Conservation (phyloP, 2,113 vertebrate species). For the Nothoprocta pentlandii region DNA sequence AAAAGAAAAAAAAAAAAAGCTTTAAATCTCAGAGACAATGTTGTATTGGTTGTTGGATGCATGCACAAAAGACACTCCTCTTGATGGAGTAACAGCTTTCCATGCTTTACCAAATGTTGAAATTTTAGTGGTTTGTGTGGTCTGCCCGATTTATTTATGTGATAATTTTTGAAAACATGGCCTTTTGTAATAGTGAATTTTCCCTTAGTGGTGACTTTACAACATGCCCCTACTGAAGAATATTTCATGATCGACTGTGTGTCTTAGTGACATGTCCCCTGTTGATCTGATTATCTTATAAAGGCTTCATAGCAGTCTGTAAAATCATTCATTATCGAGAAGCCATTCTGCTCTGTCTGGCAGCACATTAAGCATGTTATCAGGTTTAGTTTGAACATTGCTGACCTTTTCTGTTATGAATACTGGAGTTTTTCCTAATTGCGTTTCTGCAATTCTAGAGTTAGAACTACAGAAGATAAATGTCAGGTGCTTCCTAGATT, state of each 20-base stretch:
- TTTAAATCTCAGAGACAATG: constrained; percentile 5
- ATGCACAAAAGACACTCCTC: constrained; percentile 37
- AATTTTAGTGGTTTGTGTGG: constrained; percentile 41
- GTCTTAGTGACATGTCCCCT: not conserved
- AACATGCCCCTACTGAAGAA: not conserved
- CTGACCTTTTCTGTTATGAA: constrained; percentile 62
- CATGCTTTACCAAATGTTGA: constrained; percentile 21
- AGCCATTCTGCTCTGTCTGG: constrained; percentile 49
- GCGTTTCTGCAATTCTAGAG: constrained; percentile 45
- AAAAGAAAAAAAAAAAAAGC: not conserved
- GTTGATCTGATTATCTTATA: constrained; percentile 61
- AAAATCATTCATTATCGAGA: constrained; percentile 60
- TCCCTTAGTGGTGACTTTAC: constrained; percentile 25
- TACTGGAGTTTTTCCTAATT: constrained; percentile 41
- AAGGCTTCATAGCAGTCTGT: constrained; percentile 35
- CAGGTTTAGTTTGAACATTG: constrained; percentile 50
- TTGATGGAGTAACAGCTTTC: constrained; percentile 49
- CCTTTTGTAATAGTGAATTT: constrained; percentile 40
- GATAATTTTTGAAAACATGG: constrained; percentile 51
- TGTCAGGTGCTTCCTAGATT: constrained; percentile 31
- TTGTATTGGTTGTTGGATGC: constrained; percentile 45
- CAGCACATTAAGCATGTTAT: constrained; percentile 60
- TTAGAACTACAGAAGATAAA: constrained; percentile 49
- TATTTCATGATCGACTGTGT: not conserved
- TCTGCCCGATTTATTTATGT: constrained; percentile 39